phyloP scores from a whole-genome alignment of 37 sponge, comb jelly and placozoan species.

The Diacarnus erythraeanus region DNA sequence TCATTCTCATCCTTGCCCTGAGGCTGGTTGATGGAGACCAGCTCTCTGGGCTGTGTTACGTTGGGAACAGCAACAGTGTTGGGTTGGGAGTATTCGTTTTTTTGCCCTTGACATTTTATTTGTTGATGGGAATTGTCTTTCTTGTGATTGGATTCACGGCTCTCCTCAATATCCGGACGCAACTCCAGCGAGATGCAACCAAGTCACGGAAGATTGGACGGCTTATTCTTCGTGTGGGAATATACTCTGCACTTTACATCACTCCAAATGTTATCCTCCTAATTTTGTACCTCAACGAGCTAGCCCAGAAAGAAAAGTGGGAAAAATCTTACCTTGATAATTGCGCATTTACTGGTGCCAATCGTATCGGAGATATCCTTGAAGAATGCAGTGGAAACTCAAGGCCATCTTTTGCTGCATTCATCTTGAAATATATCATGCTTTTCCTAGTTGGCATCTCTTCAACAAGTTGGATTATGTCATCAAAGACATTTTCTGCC shows the following conservation, averaged over 20 bases:
- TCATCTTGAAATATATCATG: slow-evolving; percentile 67
- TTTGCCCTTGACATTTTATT: slow-evolving; percentile 62
- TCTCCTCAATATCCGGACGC: slow-evolving; percentile 61
- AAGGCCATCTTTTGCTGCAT: slow-evolving; percentile 45
- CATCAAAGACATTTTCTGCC: slow-evolving; percentile 70
- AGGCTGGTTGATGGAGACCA: slow-evolving; percentile 86
- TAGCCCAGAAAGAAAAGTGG: slow-evolving; percentile 54
- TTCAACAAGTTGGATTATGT: slow-evolving; percentile 74
- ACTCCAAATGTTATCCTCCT: slow-evolving; percentile 75
- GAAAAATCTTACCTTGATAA: slow-evolving; percentile 20
- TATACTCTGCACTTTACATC: slow-evolving; percentile 82
- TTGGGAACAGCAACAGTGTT: slow-evolving; percentile 52
- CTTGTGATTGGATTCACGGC: slow-evolving; percentile 67
- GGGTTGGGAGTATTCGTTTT: slow-evolving; percentile 80
- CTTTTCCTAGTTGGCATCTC: slow-evolving; percentile 60
- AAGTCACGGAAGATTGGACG: slow-evolving; percentile 72
- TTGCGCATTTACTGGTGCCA: background rate
- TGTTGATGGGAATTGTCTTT: slow-evolving; percentile 64
- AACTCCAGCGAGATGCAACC: slow-evolving; percentile 49
- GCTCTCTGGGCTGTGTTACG: slow-evolving; percentile 75
- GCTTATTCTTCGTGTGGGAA: slow-evolving; percentile 78
- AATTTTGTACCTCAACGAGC: slow-evolving; percentile 54
- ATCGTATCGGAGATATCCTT: background rate
- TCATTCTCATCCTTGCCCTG: slow-evolving; percentile 60
- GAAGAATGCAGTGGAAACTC: background rate